Evolutionary conservation across 2,113 vertebrate genomes (phyloP).

Genomic region (Variabilichromis moorii): DNA sequence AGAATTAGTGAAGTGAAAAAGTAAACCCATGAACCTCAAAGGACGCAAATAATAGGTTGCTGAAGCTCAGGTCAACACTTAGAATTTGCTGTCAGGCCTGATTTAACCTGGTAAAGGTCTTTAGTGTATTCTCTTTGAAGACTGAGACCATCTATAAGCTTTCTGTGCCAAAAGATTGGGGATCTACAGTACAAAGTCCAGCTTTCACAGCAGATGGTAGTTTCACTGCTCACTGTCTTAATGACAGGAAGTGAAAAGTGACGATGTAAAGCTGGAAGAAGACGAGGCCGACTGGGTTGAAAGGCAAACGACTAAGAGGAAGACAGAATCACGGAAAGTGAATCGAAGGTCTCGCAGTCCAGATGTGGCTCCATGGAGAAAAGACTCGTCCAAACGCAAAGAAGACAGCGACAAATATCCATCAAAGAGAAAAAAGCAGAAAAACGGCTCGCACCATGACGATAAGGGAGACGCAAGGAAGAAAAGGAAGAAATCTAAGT

Average conservation of each 20-base stretch:
- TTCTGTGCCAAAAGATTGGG: background rate
- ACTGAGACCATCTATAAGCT: conserved; percentile 35
- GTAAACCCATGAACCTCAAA: background rate
- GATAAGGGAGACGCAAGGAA: conserved; percentile 24
- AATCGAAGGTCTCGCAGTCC: conserved; percentile 39
- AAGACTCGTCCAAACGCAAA: conserved; percentile 1
- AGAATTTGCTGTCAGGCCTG: background rate
- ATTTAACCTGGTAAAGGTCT: background rate
- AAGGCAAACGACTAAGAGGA: conserved; percentile 12
- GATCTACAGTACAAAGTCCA: conserved; percentile 1
- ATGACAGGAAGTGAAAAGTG: conserved; percentile 46
- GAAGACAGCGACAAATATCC: conserved; percentile 10
- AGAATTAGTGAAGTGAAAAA: background rate
- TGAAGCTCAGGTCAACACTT: background rate
- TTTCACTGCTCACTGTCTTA: conserved; percentile 36
- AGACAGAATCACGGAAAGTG: background rate
- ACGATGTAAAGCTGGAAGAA: conserved; percentile 12
- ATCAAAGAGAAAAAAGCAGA: conserved; percentile 45
- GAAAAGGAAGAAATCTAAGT: conserved; percentile 49
- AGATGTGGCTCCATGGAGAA: background rate
- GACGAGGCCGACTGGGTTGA: conserved; percentile 36
- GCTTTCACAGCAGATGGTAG: background rate
- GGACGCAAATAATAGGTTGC: background rate
- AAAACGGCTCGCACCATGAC: conserved; percentile 16
- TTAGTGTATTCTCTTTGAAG: conserved; percentile 25